Evolutionary conservation across 2,888 invertebrate species (phyloP).

Genomic region (Idaea straminata): DNA sequence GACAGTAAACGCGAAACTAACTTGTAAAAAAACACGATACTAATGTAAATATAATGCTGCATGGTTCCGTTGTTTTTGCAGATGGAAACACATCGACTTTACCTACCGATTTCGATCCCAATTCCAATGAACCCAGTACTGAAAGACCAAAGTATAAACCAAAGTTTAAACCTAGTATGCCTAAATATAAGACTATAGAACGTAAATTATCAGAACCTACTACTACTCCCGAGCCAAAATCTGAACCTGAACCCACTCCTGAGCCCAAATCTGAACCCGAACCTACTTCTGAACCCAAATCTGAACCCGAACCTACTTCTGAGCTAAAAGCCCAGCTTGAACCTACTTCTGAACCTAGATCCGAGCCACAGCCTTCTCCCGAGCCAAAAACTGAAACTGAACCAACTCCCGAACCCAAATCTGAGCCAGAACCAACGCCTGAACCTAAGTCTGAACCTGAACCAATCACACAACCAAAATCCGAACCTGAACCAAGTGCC

Average conservation of each 20-base stretch:
- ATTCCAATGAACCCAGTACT: constrained; percentile 52
- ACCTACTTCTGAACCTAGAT: constrained; percentile 33
- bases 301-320: constrained; percentile 32
- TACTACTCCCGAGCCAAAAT: constrained; percentile 52
- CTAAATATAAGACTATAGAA: constrained; percentile 28
- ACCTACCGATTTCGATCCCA: constrained; percentile 27
- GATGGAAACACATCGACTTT: constrained; percentile 69
- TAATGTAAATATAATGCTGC: constrained; percentile 60
- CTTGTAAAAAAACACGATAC: constrained; percentile 34
- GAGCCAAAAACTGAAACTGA: constrained; percentile 52
- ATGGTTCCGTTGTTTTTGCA: constrained; percentile 73
- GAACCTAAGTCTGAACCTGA: constrained; percentile 54
- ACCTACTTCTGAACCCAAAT: constrained; percentile 29
- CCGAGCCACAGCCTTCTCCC: constrained; percentile 33
- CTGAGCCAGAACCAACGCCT: constrained; percentile 34
- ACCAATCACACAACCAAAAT: constrained; percentile 42
- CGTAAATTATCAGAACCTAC: constrained; percentile 31
- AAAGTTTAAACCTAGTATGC: constrained; percentile 48
- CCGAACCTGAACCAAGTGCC: constrained; percentile 47
- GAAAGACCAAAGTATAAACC: constrained; percentile 45
- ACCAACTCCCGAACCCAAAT: constrained; percentile 41
- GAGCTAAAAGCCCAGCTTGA: constrained; percentile 44
- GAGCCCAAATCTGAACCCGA: constrained; percentile 28
- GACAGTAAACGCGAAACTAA: constrained; percentile 32
- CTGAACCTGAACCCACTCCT: constrained; percentile 55